A percentile compares a stretch with the other conserved stretches of the same genome.
These are phyloP conservation scores for Spinus pinus DNA, from an alignment of 2,797 vertebrate genomes.

Conservation along the genomic window DNA sequence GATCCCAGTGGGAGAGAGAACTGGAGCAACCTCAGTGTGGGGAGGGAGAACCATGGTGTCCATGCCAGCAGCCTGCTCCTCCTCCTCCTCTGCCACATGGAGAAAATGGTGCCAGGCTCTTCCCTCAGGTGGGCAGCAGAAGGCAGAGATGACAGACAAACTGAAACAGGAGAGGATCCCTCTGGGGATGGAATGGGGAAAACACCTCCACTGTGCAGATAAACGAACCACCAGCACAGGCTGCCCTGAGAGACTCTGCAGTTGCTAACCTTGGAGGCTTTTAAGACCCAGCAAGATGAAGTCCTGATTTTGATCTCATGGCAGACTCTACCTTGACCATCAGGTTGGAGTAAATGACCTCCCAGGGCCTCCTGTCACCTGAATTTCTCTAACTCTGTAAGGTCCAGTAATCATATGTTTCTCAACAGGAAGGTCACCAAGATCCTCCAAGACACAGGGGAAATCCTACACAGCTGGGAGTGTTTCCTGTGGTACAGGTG, in stretches of 20 bases:
- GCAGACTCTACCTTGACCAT: neutral
- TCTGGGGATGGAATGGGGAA: neutral
- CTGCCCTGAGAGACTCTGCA: neutral
- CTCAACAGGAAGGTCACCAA: neutral
- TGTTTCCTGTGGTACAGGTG: neutral
- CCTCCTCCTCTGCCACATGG: neutral
- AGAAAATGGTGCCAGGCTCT: neutral
- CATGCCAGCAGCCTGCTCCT: neutral
- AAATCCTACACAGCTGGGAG: neutral
- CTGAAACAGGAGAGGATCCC: neutral
- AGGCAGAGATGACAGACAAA: neutral
- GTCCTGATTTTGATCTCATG: neutral
- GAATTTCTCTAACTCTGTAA: neutral
- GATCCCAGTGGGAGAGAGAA: neutral
- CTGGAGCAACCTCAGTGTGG: fast-evolving
- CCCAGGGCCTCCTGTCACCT: neutral
- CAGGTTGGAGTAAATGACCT: neutral
- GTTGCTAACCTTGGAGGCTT: neutral
- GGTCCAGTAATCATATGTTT: neutral
- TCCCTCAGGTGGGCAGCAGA: neutral
- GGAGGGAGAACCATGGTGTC: neutral
- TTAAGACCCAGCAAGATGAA: neutral
- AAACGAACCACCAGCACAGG: neutral
- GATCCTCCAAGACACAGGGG: neutral
- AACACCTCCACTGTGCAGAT: neutral